A percentile compares a stretch with the other conserved stretches of the same genome.
Evolutionary conservation across 1,140 invertebrate genomes (phyloP).

Genomic region (Trissolcus basalis): DNA sequence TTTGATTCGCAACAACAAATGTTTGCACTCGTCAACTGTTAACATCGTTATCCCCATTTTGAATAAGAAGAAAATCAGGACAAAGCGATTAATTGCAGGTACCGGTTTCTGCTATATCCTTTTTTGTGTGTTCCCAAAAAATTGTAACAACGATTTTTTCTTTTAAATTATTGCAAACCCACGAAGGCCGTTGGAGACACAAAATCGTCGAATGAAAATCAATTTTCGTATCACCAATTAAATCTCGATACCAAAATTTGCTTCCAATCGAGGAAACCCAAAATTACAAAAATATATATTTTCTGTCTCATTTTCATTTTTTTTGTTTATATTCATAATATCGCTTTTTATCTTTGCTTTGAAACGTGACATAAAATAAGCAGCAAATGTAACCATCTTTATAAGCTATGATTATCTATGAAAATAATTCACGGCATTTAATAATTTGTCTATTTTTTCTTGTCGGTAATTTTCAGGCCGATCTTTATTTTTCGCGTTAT

Average conservation of each 20-base stretch:
- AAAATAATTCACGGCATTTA: constrained; percentile 37
- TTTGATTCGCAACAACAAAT: constrained; percentile 40
- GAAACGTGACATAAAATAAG: constrained; percentile 51
- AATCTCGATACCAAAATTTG: background rate
- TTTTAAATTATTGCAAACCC: constrained; percentile 13
- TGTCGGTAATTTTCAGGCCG: constrained; percentile 29
- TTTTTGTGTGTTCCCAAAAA: background rate
- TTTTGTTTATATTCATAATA: constrained; percentile 24
- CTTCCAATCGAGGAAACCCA: background rate
- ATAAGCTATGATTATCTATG: constrained; percentile 38
- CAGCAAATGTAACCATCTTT: constrained; percentile 51
- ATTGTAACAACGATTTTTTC: background rate
- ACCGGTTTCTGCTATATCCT: constrained; percentile 20
- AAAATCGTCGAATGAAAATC: constrained; percentile 9
- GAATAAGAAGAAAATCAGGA: constrained; percentile 28
- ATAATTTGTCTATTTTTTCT: background rate
- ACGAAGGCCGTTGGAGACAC: constrained; percentile 35
- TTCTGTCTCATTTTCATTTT: background rate
- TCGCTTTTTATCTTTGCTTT: constrained; percentile 8
- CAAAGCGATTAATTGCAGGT: constrained; percentile 39
- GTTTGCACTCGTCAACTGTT: background rate
- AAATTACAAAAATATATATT: background rate
- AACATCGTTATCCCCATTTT: constrained; percentile 33
- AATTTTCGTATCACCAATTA: constrained; percentile 12
- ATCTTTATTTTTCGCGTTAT: constrained; percentile 19